Evolutionary conservation across 2,113 vertebrate species (phyloP).

Genomic region (Catagonus wagneri): DNA sequence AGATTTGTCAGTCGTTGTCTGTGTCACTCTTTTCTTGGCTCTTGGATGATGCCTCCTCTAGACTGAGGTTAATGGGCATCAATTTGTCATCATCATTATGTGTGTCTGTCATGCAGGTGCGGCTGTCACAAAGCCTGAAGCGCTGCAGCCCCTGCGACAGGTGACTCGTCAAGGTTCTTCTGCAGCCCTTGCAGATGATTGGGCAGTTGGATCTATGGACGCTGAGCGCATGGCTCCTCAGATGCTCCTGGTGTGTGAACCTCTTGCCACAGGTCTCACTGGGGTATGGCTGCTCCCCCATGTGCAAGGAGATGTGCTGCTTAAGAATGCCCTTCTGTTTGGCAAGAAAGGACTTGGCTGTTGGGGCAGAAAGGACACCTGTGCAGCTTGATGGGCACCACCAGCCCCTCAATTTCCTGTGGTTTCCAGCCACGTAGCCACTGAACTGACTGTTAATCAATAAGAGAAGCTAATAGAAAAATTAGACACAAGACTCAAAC

Average conservation of each 20-base stretch:
- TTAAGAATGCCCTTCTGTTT: slow-evolving; percentile 99
- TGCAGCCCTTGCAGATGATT: slow-evolving; percentile 96
- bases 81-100: slow-evolving; percentile 91
- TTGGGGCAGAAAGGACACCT: slow-evolving; percentile 98
- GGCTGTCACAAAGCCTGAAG: slow-evolving; percentile 96
- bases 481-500: neutral
- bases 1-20: slow-evolving; percentile 94
- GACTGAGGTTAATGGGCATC: slow-evolving; percentile 89
- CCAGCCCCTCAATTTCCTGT: slow-evolving; percentile 93
- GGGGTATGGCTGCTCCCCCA: slow-evolving; percentile 96
- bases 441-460: neutral
- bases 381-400: slow-evolving; percentile 97
- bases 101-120: slow-evolving; percentile 95
- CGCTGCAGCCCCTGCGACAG: slow-evolving; percentile 93
- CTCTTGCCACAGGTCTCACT: slow-evolving; percentile 97
- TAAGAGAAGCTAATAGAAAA: neutral
- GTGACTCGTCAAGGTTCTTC: slow-evolving; percentile 93
- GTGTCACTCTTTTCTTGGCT: slow-evolving; percentile 90
- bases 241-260: slow-evolving; percentile 97
- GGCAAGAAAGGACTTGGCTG: no score
- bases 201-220: slow-evolving; percentile 97
- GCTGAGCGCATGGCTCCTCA: slow-evolving; percentile 95
- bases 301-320: slow-evolving; percentile 97
- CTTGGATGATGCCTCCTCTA: slow-evolving; percentile 88
- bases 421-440: no score